Evolutionary conservation across 1,140 invertebrate genomes (phyloP), one percentile per base, ranked within the genome.

Genomic region (Apocrypta bakeri): DNA sequence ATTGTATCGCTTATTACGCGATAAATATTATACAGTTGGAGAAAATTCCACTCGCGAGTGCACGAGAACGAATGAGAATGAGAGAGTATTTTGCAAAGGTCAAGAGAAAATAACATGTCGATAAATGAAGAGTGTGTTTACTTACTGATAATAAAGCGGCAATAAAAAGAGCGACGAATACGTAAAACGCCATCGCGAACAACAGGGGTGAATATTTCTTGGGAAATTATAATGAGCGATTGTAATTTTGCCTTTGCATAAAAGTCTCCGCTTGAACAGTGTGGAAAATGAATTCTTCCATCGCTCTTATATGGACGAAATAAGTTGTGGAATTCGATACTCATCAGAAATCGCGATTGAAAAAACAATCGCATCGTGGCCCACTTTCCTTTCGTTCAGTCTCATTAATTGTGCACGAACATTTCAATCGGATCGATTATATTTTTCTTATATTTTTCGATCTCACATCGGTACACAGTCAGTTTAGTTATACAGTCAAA

Each of bases 141-240:
- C 83, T 84, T 84, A 84, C 83, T 72, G 79, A 81, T 78, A 84
- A 21, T n/a, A 84, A 37, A 42, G 9, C 31, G 42, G 72, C 33
- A 69, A 77, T 66, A 9, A 73, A 72, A 72, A 63, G 64, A 63
- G 27, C 31, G n/a, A 66, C 6, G 40, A 64, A 61, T 25, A 81
- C 61, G 56, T 56, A 81, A 77, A 77, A 66, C 63, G 17, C 25
- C 83, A 81, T 83, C 33, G 9, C 21, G 27, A 42, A 12, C 40
- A 25, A 21, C 27, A n/a, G n/a, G n/a, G n/a, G n/a, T 73, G 24
- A 3, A 24, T n/a, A n/a, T 64, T 42, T 66, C n/a, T 48, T 11
- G n/a, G 3, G 14, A 69, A n/a, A 31, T 1, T 3, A 33, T 17
- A 8, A 37, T n/a, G n/a, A 1, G 12, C 63, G 29, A 74, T n/a